Conservation (phyloP, 2,113 vertebrate species). For the Microcebus jonahi region DNA sequence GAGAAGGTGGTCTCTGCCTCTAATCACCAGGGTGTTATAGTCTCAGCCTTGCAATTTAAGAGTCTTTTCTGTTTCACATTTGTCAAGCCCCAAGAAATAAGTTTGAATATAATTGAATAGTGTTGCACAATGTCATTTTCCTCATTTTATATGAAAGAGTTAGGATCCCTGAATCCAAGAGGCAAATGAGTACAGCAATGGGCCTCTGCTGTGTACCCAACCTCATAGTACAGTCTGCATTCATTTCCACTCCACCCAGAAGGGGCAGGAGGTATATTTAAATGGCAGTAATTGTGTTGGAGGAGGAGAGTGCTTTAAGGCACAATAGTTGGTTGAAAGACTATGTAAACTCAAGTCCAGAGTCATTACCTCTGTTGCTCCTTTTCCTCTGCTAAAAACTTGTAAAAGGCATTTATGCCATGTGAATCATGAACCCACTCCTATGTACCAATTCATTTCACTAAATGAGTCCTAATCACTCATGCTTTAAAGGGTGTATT, state of each 20-base stretch:
- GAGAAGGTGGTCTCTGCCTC: conserved; percentile 32
- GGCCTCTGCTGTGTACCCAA: background rate
- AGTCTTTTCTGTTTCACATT: conserved; percentile 22
- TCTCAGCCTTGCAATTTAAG: background rate
- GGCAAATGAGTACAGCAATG: background rate
- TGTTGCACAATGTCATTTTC: background rate
- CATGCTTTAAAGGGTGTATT: conserved; percentile 55
- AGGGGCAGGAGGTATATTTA: background rate
- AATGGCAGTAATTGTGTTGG: background rate
- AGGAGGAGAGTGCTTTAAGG: conserved; percentile 21
- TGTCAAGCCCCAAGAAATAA: conserved; percentile 28
- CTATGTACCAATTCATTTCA: conserved; percentile 52
- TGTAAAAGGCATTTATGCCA: conserved; percentile 33
- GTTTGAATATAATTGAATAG: conserved; percentile 38
- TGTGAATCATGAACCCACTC: conserved; percentile 57
- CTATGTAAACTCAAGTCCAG: conserved; percentile 8
- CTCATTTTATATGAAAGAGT: background rate
- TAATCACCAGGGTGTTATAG: background rate
- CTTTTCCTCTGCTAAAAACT: conserved; percentile 41
- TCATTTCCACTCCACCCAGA: background rate
- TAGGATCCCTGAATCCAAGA: conserved; percentile 37
- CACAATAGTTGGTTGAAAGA: conserved; percentile 29
- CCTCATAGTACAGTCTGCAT: background rate
- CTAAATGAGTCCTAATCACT: conserved; percentile 57
- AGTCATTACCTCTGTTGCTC: conserved; percentile 47